phyloP scores from a whole-genome alignment of 2,888 invertebrate species.

The Drosophila vallismaia region DNA sequence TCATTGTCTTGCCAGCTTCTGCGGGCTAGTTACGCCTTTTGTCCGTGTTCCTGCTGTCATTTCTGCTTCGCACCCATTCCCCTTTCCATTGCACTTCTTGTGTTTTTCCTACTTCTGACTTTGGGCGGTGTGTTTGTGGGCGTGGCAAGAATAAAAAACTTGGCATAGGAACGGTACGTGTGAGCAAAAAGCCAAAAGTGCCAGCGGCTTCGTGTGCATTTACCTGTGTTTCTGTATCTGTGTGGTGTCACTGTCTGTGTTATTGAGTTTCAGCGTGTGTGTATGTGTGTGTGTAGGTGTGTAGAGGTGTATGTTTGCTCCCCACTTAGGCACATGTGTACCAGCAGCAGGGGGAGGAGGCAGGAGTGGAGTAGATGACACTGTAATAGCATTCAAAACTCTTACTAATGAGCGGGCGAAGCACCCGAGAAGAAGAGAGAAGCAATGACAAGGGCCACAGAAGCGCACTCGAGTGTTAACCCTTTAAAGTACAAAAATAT shows the following conservation, averaged over 20 bases:
- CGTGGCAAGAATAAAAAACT: slow-evolving; percentile 56
- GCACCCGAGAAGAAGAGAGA: slow-evolving; percentile 9
- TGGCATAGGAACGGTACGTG: slow-evolving; percentile 31
- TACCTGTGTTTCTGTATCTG: slow-evolving; percentile 22
- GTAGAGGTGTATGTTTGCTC: slow-evolving; percentile 55
- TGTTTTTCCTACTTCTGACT: slow-evolving; percentile 14
- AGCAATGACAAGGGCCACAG: background rate
- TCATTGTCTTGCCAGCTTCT: slow-evolving; percentile 66
- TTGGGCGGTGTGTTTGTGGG: slow-evolving; percentile 22
- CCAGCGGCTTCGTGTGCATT: slow-evolving; percentile 51
- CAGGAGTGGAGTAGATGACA: slow-evolving; percentile 75
- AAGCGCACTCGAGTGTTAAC: background rate
- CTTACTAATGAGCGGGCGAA: slow-evolving; percentile 79
- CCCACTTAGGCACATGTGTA: slow-evolving; percentile 75
- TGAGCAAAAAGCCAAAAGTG: slow-evolving; percentile 68
- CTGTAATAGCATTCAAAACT: slow-evolving; percentile 80
- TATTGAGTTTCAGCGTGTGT: slow-evolving; percentile 11
- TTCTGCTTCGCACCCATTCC: slow-evolving; percentile 3
- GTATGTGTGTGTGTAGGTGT: slow-evolving; percentile 16
- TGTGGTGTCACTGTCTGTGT: slow-evolving; percentile 22
- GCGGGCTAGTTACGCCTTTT: slow-evolving; percentile 43
- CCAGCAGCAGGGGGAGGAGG: slow-evolving; percentile 48
- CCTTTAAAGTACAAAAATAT: background rate
- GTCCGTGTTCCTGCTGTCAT: slow-evolving; percentile 35
- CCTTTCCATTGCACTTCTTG: background rate